A percentile compares a stretch with the other conserved stretches of the same genome.
Evolutionary conservation across 2,113 vertebrate genomes (phyloP).

Genomic region (Seriola rivoliana): DNA sequence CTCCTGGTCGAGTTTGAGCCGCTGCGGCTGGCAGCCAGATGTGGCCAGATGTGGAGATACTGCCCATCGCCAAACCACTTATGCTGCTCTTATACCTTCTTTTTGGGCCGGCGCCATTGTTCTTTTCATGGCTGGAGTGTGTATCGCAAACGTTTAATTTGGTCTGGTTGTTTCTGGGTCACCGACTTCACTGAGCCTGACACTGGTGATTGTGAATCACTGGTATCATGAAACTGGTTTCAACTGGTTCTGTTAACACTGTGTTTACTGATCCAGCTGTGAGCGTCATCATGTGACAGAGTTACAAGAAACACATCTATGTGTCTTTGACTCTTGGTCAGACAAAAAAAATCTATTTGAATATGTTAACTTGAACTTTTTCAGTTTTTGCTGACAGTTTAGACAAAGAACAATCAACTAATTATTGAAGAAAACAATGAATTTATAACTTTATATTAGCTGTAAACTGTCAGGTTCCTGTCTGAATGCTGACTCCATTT

Average conservation of each 20-base stretch:
- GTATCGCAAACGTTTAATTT: not conserved
- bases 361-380: too few relatives aligned
- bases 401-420: too few relatives aligned
- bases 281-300: too few relatives aligned
- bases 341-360: too few relatives aligned
- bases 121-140: not conserved
- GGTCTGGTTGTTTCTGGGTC: not conserved
- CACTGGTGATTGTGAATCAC: not conserved
- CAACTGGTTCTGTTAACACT: not conserved
- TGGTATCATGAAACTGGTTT: too few relatives aligned
- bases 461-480: not conserved
- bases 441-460: not conserved
- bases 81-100: not conserved
- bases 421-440: too few relatives aligned
- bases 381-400: too few relatives aligned
- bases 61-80: conserved; percentile 37
- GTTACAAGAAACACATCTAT: too few relatives aligned
- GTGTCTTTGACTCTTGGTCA: too few relatives aligned
- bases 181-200: too few relatives aligned
- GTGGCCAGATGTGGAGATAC: conserved; percentile 70
- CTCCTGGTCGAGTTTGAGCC: conserved; percentile 50
- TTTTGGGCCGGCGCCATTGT: conserved; percentile 4
- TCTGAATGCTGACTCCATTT: not conserved
- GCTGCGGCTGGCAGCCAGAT: conserved; percentile 75
- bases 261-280: not conserved